Percentiles rank a stretch among this genome's conserved stretches.
Evolutionary conservation across 2,888 invertebrate species (phyloP).

Genomic region (Sesia apiformis): DNA sequence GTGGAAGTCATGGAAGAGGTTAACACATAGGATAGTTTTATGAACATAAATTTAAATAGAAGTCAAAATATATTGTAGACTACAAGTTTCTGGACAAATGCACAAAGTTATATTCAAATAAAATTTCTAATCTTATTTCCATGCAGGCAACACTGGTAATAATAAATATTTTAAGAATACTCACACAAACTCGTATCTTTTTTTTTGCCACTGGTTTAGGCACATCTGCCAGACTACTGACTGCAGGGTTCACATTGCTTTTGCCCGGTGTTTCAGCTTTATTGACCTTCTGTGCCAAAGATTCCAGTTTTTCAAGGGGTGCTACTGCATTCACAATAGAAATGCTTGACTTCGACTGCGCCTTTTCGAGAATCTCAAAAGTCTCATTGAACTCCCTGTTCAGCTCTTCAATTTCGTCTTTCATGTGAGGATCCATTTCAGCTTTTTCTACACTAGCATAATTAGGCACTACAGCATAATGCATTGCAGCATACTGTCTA

Average conservation of each 20-base stretch:
- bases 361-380: constrained; percentile 46
- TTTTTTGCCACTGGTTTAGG: constrained; percentile 57
- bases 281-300: not conserved
- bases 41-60: too few relatives aligned
- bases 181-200: constrained; percentile 53
- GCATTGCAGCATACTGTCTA: constrained; percentile 69
- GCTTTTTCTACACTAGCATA: constrained; percentile 20
- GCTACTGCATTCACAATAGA: constrained; percentile 2
- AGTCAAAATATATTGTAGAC: too few relatives aligned
- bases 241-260: not conserved
- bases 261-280: not conserved
- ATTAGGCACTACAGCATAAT: constrained; percentile 7
- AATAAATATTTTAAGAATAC: constrained; percentile 12
- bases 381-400: constrained; percentile 60
- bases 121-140: too few relatives aligned
- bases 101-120: too few relatives aligned
- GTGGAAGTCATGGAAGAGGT: too few relatives aligned
- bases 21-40: too few relatives aligned
- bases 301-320: constrained; percentile 20
- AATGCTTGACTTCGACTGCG: constrained; percentile 4
- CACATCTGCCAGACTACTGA: constrained; percentile 6
- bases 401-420: constrained; percentile 56
- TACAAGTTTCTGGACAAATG: too few relatives aligned
- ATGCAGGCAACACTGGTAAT: too few relatives aligned
- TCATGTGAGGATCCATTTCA: constrained; percentile 42